A percentile compares a stretch with the other conserved stretches of the same genome.
phyloP scores from a whole-genome alignment of 2,888 invertebrate genomes.

The Amphipyra berbera region DNA sequence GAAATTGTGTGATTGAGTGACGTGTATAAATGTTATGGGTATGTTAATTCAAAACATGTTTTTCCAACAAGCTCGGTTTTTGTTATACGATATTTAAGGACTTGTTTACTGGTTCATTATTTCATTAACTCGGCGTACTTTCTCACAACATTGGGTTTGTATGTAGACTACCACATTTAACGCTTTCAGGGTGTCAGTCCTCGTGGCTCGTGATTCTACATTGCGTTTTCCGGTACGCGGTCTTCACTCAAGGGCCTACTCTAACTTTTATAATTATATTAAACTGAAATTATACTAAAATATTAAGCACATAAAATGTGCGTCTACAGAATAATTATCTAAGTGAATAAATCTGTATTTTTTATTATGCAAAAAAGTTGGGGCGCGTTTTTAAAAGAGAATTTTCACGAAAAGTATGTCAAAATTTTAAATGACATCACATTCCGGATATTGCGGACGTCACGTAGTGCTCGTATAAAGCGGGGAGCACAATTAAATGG shows the following conservation, averaged over 20 bases:
- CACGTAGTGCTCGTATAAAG: slow-evolving; percentile 27
- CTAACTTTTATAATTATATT: slow-evolving; percentile 26
- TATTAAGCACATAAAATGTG: slow-evolving; percentile 42
- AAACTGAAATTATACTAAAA: slow-evolving; percentile 23
- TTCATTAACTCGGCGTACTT: not conserved
- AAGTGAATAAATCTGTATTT: slow-evolving; percentile 46
- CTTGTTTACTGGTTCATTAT: not conserved
- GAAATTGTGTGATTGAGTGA: slow-evolving; percentile 28
- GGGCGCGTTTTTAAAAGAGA: slow-evolving; percentile 19
- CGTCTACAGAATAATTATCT: slow-evolving; percentile 41
- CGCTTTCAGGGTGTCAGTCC: no score
- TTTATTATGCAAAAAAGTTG: slow-evolving; percentile 8
- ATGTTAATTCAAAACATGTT: slow-evolving; percentile 1
- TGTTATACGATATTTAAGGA: not conserved
- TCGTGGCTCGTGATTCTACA: no score
- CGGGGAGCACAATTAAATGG: slow-evolving; percentile 51
- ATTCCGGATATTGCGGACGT: slow-evolving; percentile 22
- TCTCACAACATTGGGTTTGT: no score
- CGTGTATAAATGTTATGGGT: not conserved
- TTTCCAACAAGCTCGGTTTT: not conserved
- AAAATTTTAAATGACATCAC: slow-evolving; percentile 37
- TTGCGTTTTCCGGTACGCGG: not conserved
- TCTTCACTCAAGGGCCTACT: slow-evolving; percentile 13
- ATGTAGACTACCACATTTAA: no score
- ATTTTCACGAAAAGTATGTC: slow-evolving; percentile 28